phyloP scores from a whole-genome alignment of 30 jellyfish, hydroid and myxozoan species.

The Turritopsis dohrnii region DNA sequence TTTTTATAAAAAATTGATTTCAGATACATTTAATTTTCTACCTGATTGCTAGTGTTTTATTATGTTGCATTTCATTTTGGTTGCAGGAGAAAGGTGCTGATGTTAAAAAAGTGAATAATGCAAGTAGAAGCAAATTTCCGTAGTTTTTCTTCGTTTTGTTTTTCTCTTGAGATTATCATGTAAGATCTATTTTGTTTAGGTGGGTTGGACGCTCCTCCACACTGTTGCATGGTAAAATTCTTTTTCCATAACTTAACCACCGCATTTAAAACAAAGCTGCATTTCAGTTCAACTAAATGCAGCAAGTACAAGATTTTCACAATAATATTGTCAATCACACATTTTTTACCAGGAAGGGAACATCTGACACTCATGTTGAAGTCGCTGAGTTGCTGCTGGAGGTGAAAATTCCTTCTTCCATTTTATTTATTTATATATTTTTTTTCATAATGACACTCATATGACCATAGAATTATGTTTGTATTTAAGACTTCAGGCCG shows the following conservation, averaged over 20 bases:
- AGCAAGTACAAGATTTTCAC: too few relatives aligned
- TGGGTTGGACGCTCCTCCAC: conserved; percentile 81
- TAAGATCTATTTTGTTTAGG: not conserved
- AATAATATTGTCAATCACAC: too few relatives aligned
- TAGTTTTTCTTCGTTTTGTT: not conserved
- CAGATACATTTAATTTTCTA: too few relatives aligned
- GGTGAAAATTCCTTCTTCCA: conserved; percentile 51
- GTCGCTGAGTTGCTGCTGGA: conserved; percentile 78
- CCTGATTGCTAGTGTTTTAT: not conserved
- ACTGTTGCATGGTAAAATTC: conserved; percentile 79
- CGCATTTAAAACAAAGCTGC: too few relatives aligned
- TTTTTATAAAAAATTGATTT: too few relatives aligned
- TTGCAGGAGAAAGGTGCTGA: conserved; percentile 74
- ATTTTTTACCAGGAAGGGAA: conserved; percentile 82
- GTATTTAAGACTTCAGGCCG: too few relatives aligned
- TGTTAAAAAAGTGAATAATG: conserved; percentile 49
- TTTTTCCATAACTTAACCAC: too few relatives aligned
- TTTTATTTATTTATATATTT: too few relatives aligned
- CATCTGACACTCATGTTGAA: conserved; percentile 65
- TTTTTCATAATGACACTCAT: too few relatives aligned
- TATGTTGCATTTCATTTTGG: not conserved
- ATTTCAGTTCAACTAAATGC: too few relatives aligned
- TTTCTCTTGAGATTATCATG: not conserved
- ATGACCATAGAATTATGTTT: too few relatives aligned
- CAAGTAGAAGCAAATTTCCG: conserved; percentile 16